Conservation (phyloP, 1,140 invertebrate genomes). For the Pseudomyrmex concolor region DNA sequence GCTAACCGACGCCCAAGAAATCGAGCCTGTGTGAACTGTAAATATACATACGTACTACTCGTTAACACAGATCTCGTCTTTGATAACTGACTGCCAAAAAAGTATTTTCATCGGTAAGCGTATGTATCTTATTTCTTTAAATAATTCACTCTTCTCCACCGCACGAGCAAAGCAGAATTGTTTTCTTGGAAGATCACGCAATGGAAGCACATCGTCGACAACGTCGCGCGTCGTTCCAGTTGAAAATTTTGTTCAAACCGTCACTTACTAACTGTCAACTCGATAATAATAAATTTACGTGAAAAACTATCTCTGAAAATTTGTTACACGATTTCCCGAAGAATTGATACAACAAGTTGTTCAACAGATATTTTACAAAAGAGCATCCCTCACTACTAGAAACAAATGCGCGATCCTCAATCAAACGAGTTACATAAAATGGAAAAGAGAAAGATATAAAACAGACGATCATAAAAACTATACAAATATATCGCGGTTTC, state of each 20-base stretch:
- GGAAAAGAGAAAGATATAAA: not conserved
- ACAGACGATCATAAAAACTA: not conserved
- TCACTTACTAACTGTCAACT: conserved; percentile 26
- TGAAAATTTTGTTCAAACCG: conserved; percentile 2
- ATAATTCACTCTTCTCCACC: not conserved
- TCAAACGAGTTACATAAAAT: not conserved
- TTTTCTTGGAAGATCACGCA: not conserved
- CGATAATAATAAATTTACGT: not conserved
- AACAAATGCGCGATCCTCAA: not conserved
- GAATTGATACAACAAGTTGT: not conserved
- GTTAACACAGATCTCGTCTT: conserved; percentile 44
- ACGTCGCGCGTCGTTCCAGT: not conserved
- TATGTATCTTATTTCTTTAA: conserved; percentile 29
- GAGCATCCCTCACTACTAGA: not conserved
- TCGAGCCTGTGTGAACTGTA: not conserved
- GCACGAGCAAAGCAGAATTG: conserved; percentile 20
- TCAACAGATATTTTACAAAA: conserved; percentile 12
- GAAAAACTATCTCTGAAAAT: not conserved
- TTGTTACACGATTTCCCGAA: not conserved
- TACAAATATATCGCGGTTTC: conserved; percentile 2
- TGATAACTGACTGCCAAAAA: conserved; percentile 58
- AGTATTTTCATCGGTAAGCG: conserved; percentile 20
- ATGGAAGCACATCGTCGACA: not conserved
- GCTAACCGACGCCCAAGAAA: conserved; percentile 31
- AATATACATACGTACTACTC: conserved; percentile 21